phyloP scores from a whole-genome alignment of 2,113 vertebrate species.

The Smithornis capensis region DNA sequence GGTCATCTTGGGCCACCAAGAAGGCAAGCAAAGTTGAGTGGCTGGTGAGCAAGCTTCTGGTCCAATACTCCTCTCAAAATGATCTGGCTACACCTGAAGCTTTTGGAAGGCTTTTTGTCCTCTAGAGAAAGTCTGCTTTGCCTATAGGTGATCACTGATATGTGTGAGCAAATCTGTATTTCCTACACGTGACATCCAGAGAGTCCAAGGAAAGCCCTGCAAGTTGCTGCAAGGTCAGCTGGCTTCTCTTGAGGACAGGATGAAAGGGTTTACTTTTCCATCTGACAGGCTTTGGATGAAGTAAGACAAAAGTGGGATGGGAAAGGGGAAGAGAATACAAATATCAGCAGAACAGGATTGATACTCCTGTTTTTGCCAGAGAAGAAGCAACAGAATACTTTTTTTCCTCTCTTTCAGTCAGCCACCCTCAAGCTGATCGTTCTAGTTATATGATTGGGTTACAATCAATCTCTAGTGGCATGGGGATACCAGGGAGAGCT shows the following conservation, averaged over 20 bases:
- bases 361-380: constrained; percentile 60
- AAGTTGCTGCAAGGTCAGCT: not conserved
- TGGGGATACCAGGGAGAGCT: constrained; percentile 29
- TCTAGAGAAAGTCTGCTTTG: constrained; percentile 19
- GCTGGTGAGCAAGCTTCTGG: constrained; percentile 33
- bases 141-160: not conserved
- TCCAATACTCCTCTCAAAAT: constrained; percentile 31
- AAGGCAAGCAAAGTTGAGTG: constrained; percentile 30
- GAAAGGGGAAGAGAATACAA: constrained; percentile 45
- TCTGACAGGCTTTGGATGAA: constrained; percentile 61
- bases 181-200: not conserved
- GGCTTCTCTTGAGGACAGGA: constrained; percentile 31
- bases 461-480: constrained; percentile 53
- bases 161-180: not conserved
- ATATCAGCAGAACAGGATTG: constrained; percentile 42
- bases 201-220: constrained; percentile 19
- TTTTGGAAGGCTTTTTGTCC: not conserved
- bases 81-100: constrained; percentile 12
- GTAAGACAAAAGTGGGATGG: constrained; percentile 66
- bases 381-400: constrained; percentile 60
- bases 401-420: constrained; percentile 59
- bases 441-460: constrained; percentile 22
- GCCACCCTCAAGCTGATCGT: constrained; percentile 57
- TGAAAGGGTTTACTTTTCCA: constrained; percentile 35
- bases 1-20: not conserved